Base-by-base conservation (phyloP, 1,140 invertebrate species). In the Drosophila nikananu region DNA sequence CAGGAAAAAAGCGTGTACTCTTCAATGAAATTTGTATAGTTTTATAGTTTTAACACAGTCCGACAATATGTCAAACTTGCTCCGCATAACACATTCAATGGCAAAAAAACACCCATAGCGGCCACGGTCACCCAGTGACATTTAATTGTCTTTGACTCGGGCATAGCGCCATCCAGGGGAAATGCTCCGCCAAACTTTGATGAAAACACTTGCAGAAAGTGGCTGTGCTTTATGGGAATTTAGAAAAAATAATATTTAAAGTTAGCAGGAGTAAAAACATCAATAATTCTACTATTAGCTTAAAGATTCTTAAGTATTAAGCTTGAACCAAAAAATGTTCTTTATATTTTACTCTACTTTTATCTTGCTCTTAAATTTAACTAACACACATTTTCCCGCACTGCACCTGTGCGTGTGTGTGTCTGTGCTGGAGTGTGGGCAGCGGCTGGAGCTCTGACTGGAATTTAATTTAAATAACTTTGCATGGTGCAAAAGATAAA, bases 401-500 rank as follows among this genome's bases (percentile, higher is more conserved):
- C 49, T 74, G 59, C 46, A 27, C n/a, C 35, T 77, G 59, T n/a
- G n/a, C n/a, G n/a, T n/a, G n/a, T 48, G 51, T 21, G 25, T 32
- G 32, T 10, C 19, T 49, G 8, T 27, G 41, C 30, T 23, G 35
- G 12, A 39, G 65, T 23, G 27, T 49, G 35, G 74, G 42, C 42
- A 60, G 41, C 55, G 57, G 49, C 58, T 58, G 67, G 59, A 46
- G 66, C 60, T 64, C 77, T 73, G 67, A 60, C 37, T 77, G 86
- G 86, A 89, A 89, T 89, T 89, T 89, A 90, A 90, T 86, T 89
- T 89, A 89, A 89, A 89, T 90, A 91, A 80, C 86, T 89, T 82
- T 76, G 66, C 75, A 71, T 80, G 48, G 74, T 44, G 27, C 42
- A 49, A 54, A 44, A 81, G 59, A 51, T 57, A 58, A 71, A 66